Percentiles rank a stretch among this genome's conserved stretches.
Evolutionary conservation across 23 tunicate species (phyloP).

Genomic region (Botrylloides violaceus): DNA sequence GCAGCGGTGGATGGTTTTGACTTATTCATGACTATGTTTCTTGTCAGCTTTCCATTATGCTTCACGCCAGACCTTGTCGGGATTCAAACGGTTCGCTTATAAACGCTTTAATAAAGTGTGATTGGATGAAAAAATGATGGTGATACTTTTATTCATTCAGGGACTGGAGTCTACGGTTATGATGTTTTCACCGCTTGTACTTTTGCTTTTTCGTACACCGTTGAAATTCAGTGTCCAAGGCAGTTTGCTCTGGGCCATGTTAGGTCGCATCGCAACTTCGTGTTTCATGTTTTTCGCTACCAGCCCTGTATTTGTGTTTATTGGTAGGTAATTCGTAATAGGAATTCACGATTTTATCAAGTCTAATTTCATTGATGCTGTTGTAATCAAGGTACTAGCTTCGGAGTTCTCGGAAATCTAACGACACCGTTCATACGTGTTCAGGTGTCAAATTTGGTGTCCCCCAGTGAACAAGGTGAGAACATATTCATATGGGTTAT

Average conservation of each 20-base stretch:
- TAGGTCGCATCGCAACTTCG: background rate
- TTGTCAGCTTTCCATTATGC: background rate
- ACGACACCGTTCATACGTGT: background rate
- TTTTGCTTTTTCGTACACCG: background rate
- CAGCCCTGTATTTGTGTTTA: background rate
- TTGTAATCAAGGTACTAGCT: too few relatives aligned
- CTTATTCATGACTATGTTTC: background rate
- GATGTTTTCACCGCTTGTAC: background rate
- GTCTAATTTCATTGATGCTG: too few relatives aligned
- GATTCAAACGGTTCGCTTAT: background rate
- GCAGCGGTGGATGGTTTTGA: background rate
- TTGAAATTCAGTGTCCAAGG: background rate
- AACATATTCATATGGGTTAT: too few relatives aligned
- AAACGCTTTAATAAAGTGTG: too few relatives aligned
- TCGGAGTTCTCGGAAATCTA: background rate
- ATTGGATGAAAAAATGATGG: too few relatives aligned
- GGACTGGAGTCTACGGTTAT: background rate
- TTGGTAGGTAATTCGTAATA: too few relatives aligned
- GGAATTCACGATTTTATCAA: too few relatives aligned
- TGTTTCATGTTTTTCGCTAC: conserved; percentile 4
- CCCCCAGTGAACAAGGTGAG: background rate
- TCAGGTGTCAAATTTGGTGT: background rate
- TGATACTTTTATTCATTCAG: too few relatives aligned
- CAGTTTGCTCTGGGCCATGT: background rate
- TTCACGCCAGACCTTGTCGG: conserved; percentile 6